Conservation (phyloP, 1,140 invertebrate genomes). For the Drosophila auraria region DNA sequence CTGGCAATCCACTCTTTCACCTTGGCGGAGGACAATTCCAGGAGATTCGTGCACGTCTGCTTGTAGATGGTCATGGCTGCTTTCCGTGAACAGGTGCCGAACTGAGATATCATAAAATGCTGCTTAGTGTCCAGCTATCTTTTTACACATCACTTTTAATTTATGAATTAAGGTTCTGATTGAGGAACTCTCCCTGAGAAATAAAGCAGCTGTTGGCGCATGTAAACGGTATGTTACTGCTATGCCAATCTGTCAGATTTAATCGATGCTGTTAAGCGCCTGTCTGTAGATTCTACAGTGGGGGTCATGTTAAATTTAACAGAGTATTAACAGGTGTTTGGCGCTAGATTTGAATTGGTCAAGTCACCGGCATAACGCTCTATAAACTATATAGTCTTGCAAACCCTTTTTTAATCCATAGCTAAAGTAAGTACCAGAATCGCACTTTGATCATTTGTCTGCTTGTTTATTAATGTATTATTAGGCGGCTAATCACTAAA, state of each 20-base stretch:
- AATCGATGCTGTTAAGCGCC: neutral
- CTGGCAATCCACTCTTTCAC: conserved; percentile 89
- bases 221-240: conserved; percentile 17
- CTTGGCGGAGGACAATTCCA: conserved; percentile 85
- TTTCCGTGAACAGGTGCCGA: conserved; percentile 11
- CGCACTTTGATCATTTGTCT: conserved; percentile 36
- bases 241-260: conserved; percentile 6
- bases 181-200: conserved; percentile 44
- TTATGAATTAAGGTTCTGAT: conserved; percentile 37
- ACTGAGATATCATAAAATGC: conserved; percentile 18
- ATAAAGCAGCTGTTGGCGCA: conserved; percentile 29
- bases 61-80: conserved; percentile 62
- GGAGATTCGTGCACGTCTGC: conserved; percentile 77
- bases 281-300: neutral
- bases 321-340: conserved; percentile 24
- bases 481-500: conserved; percentile 63
- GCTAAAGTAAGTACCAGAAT: neutral
- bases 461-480: conserved; percentile 71
- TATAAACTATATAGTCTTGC: neutral
- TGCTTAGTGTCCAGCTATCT: conserved; percentile 13
- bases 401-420: too few species aligned
- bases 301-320: conserved; percentile 7
- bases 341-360: conserved; percentile 16
- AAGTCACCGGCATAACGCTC: neutral
- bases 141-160: conserved; percentile 43